These are phyloP conservation scores for Congeria kusceri DNA, from an alignment of 2,888 invertebrate species.

Conservation along the genomic window DNA sequence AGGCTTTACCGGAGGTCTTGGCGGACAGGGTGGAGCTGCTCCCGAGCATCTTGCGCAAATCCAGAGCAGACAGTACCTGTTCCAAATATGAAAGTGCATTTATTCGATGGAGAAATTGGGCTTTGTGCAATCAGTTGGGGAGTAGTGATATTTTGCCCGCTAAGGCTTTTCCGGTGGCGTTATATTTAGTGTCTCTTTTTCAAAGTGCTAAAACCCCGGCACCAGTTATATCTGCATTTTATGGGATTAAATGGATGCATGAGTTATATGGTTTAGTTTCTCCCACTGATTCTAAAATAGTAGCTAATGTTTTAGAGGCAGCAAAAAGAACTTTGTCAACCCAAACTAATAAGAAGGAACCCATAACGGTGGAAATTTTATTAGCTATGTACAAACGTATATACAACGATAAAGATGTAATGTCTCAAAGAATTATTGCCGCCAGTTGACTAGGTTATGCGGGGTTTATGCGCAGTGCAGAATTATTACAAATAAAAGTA, in stretches of 20 bases:
- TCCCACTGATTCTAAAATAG: not conserved
- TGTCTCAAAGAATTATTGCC: no score
- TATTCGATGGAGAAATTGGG: conserved; percentile 36
- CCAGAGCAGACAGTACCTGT: conserved; percentile 14
- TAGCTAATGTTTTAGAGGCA: conserved; percentile 19
- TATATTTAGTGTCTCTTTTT: conserved; percentile 30
- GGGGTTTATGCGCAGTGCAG: not conserved
- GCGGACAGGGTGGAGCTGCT: conserved; percentile 18
- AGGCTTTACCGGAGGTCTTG: conserved; percentile 22
- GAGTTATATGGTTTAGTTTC: conserved; percentile 12
- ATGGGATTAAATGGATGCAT: conserved; percentile 38
- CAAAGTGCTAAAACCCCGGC: conserved; percentile 24
- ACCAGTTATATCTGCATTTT: conserved; percentile 37
- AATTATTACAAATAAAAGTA: not conserved
- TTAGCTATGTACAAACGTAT: no score
- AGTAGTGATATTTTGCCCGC: conserved; percentile 32
- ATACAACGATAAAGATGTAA: no score
- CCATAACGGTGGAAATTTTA: no score
- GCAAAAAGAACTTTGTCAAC: conserved; percentile 2
- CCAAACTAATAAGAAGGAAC: no score
- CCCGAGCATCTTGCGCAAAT: conserved; percentile 11
- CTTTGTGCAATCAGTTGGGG: conserved; percentile 6
- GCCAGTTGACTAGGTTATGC: not conserved
- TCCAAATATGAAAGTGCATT: conserved; percentile 29
- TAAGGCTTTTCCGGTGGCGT: conserved; percentile 32